Percentiles rank a stretch among this genome's conserved stretches.
phyloP scores from a whole-genome alignment of 2,113 vertebrate genomes.

The Odontophorus gujanensis region DNA sequence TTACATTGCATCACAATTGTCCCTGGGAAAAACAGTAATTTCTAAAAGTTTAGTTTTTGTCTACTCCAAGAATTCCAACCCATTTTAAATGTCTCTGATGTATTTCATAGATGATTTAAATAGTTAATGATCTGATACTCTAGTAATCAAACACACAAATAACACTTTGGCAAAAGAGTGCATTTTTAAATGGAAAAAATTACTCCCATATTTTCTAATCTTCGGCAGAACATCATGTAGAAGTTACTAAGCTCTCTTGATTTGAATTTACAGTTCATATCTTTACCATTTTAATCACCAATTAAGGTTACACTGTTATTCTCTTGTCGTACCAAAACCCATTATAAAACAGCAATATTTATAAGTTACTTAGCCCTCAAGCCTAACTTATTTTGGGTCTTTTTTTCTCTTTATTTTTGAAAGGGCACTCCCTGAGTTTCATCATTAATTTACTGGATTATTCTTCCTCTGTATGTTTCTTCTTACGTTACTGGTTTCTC shows the following conservation, averaged over 20 bases:
- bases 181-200: background rate
- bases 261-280: background rate
- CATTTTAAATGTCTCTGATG: background rate
- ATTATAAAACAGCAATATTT: background rate
- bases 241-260: background rate
- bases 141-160: background rate
- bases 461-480: background rate
- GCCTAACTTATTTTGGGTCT: background rate
- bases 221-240: background rate
- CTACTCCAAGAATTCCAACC: background rate
- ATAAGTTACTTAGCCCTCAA: background rate
- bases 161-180: background rate
- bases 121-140: background rate
- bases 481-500: background rate
- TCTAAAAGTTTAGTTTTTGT: background rate
- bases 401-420: background rate
- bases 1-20: background rate
- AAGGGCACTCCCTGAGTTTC: background rate
- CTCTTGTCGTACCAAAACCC: background rate
- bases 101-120: background rate
- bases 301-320: background rate
- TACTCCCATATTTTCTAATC: background rate
- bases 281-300: background rate
- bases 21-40: background rate
- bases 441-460: background rate